A percentile compares a stretch with the other conserved stretches of the same genome.
These are phyloP conservation scores for Pseudomyrmex flavicornis DNA, from an alignment of 1,140 invertebrate species.

Conservation along the genomic window DNA sequence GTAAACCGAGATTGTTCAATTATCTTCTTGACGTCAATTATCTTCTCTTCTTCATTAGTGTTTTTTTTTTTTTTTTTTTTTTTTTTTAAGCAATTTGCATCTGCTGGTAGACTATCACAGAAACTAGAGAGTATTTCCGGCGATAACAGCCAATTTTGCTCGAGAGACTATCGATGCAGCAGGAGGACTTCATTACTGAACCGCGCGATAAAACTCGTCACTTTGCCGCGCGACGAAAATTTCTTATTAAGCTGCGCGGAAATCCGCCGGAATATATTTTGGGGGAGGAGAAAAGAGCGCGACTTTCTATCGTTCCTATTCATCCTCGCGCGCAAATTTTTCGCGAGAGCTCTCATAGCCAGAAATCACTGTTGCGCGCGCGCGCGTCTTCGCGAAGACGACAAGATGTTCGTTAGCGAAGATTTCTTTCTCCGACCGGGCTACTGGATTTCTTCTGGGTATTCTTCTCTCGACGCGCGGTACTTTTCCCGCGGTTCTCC, in stretches of 20 bases:
- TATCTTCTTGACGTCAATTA: background rate
- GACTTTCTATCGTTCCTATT: slow-evolving; percentile 30
- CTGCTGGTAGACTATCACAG: background rate
- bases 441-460: slow-evolving; percentile 62
- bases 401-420: slow-evolving; percentile 73
- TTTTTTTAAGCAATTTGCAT: slow-evolving; percentile 30
- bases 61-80: slow-evolving; percentile 16
- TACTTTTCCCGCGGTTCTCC: slow-evolving; percentile 48
- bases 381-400: slow-evolving; percentile 38
- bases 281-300: background rate
- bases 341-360: slow-evolving; percentile 52
- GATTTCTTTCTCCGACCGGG: slow-evolving; percentile 67
- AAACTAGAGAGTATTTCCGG: slow-evolving; percentile 7
- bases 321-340: slow-evolving; percentile 59
- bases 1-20: slow-evolving; percentile 12
- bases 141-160: slow-evolving; percentile 30
- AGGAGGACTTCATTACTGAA: slow-evolving; percentile 31
- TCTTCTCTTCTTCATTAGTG: background rate
- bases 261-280: slow-evolving; percentile 42
- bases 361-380: slow-evolving; percentile 58
- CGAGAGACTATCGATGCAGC: slow-evolving; percentile 31
- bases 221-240: slow-evolving; percentile 1
- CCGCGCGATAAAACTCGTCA: slow-evolving; percentile 7
- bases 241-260: slow-evolving; percentile 34
- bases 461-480: slow-evolving; percentile 61